phyloP scores from a whole-genome alignment of 2,888 invertebrate genomes.

The Chesias legatella region DNA sequence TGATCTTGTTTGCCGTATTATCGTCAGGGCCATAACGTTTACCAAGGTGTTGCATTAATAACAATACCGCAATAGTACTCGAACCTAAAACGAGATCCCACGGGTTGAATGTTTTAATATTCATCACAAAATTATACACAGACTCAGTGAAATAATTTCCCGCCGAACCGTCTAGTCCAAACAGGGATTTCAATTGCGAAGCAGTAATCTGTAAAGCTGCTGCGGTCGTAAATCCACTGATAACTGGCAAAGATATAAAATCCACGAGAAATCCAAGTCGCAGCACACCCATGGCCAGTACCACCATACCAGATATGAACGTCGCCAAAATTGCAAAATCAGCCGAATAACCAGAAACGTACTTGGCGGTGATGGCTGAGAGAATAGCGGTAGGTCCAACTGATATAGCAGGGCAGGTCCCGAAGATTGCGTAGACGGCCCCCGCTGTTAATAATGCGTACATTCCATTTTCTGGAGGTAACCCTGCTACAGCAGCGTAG shows the following conservation, averaged over 20 bases:
- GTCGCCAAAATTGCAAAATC: conserved; percentile 86
- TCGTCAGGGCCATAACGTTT: conserved; percentile 71
- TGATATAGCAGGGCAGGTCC: conserved; percentile 88
- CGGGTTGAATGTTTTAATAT: conserved; percentile 78
- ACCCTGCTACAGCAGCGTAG: conserved; percentile 88
- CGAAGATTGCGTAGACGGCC: conserved; percentile 92
- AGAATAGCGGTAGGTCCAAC: conserved; percentile 94
- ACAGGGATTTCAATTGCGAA: conserved; percentile 87
- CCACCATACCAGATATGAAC: conserved; percentile 86
- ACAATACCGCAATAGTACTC: conserved; percentile 80
- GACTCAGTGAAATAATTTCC: conserved; percentile 84
- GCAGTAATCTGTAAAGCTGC: conserved; percentile 92
- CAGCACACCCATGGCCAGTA: conserved; percentile 85
- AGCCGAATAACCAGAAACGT: conserved; percentile 81
- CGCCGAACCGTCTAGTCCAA: conserved; percentile 81
- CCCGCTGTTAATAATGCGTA: conserved; percentile 95
- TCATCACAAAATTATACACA: conserved; percentile 78
- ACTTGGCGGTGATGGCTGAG: conserved; percentile 88
- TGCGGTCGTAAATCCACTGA: conserved; percentile 90
- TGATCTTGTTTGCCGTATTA: conserved; percentile 62
- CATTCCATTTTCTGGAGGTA: conserved; percentile 88
- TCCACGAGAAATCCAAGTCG: conserved; percentile 90
- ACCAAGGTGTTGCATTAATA: conserved; percentile 82
- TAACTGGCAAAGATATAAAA: conserved; percentile 92
- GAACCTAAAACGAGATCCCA: conserved; percentile 86